Conservation (phyloP, 2,113 vertebrate species). For the human (Homo sapiens) region DNA sequence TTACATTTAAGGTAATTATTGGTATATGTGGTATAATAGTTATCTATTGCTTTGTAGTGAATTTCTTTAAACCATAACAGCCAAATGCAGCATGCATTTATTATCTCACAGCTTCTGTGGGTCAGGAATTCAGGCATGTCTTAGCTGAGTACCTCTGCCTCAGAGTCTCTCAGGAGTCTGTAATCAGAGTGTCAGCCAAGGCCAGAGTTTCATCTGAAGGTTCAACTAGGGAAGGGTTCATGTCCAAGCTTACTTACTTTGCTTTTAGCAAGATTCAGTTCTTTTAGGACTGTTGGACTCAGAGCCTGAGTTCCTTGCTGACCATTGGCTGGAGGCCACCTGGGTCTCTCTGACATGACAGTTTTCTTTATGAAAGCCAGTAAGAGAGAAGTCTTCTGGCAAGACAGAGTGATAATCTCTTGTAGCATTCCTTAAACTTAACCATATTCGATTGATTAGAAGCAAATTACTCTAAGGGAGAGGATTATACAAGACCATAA, state of each 20-base stretch:
- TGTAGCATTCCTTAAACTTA: background rate
- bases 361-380: background rate
- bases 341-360: background rate
- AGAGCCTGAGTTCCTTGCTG: background rate
- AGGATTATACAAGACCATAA: background rate
- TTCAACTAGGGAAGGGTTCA: background rate
- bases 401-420: background rate
- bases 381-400: background rate
- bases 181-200: background rate
- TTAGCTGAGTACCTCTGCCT: background rate
- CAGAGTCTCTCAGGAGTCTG: background rate
- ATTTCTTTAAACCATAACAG: background rate
- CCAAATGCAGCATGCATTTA: background rate
- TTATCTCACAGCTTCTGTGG: background rate
- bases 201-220: background rate
- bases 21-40: background rate
- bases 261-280: background rate
- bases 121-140: background rate
- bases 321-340: background rate
- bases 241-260: background rate
- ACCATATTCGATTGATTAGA: background rate
- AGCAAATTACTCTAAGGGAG: background rate
- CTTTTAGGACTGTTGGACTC: background rate
- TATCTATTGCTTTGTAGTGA: background rate
- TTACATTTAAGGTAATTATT: background rate